These are phyloP conservation scores for Onychostoma macrolepis DNA, from an alignment of 2,113 vertebrate genomes.

Conservation along the genomic window DNA sequence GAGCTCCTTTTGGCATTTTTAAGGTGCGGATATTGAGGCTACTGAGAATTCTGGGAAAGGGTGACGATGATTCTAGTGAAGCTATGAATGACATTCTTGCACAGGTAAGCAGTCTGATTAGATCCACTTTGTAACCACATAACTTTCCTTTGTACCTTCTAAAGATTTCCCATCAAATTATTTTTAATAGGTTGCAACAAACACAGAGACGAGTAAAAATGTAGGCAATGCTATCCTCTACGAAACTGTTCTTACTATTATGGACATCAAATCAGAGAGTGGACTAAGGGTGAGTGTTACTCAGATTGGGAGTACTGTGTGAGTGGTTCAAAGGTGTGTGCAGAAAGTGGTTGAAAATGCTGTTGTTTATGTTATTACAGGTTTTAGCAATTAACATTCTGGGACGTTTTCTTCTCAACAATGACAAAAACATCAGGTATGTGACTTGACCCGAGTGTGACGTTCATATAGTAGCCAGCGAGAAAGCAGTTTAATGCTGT, in stretches of 20 bases:
- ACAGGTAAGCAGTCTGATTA: conserved; percentile 80
- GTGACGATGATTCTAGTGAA: conserved; percentile 98
- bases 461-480: background rate
- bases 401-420: conserved; percentile 97
- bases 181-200: conserved; percentile 90
- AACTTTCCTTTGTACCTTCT: background rate
- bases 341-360: background rate
- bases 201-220: conserved; percentile 99
- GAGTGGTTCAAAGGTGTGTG: background rate
- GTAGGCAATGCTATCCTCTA: conserved; percentile 99
- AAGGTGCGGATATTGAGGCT: conserved; percentile 98
- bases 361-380: conserved; percentile 71
- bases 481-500: conserved; percentile 5
- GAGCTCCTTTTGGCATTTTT: conserved; percentile 29
- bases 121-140: background rate
- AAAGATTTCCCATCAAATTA: background rate
- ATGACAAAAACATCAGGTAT: conserved; percentile 98
- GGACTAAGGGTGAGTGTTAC: conserved; percentile 88
- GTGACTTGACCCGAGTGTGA: background rate
- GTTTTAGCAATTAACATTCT: conserved; percentile 99
- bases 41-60: conserved; percentile 95
- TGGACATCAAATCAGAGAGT: conserved; percentile 99
- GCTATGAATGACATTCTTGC: conserved; percentile 99
- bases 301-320: background rate
- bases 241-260: conserved; percentile 98